Evolutionary conservation across 2,888 invertebrate genomes (phyloP).

Genomic region (Miltochrista miniata): DNA sequence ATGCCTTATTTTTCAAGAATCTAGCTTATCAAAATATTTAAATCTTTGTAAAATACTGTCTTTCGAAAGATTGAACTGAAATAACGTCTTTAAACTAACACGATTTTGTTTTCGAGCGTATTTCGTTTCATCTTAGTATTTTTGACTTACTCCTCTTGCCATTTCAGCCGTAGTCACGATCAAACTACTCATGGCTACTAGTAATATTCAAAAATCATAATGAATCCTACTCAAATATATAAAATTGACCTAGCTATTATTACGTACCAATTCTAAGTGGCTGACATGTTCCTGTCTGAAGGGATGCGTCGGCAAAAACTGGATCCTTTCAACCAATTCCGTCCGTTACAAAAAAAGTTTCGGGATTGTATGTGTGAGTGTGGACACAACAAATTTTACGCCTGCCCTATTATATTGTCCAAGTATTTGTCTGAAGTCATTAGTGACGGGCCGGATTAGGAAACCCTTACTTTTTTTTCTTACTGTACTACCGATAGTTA

Average conservation of each 20-base stretch:
- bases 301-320: constrained; percentile 14
- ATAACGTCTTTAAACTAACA: neutral
- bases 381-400: constrained; percentile 59
- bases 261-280: too few species aligned
- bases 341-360: constrained; percentile 37
- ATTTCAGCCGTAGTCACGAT: too few species aligned
- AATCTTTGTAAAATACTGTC: too few species aligned
- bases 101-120: too few species aligned
- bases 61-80: too few species aligned
- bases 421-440: constrained; percentile 59
- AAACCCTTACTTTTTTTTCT: constrained; percentile 37
- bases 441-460: constrained; percentile 45
- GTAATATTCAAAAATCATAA: too few species aligned
- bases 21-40: too few species aligned
- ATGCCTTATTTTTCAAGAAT: too few species aligned
- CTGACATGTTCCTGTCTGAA: constrained; percentile 1
- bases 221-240: too few species aligned
- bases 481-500: constrained; percentile 21
- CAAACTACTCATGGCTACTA: too few species aligned
- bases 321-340: constrained; percentile 14
- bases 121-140: neutral
- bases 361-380: constrained; percentile 39
- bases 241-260: too few species aligned
- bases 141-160: too few species aligned
- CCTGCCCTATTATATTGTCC: constrained; percentile 56